A percentile compares a stretch with the other conserved stretches of the same genome.
Conservation (phyloP, 2,797 vertebrate genomes). For the Decapterus maruadsi region DNA sequence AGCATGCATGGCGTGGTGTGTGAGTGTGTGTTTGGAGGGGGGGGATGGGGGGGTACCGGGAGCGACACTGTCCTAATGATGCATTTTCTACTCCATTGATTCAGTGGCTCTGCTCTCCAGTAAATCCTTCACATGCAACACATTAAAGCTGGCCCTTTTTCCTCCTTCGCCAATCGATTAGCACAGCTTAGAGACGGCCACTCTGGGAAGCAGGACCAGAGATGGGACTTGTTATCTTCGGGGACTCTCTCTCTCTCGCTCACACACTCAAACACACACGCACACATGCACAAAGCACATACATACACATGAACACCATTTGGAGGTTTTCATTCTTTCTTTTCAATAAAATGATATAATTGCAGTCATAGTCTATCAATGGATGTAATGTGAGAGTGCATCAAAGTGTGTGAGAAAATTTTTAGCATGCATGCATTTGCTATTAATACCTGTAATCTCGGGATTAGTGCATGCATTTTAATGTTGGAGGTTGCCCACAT, state of each 20-base stretch:
- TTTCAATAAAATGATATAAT: not conserved
- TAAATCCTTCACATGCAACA: constrained; percentile 89
- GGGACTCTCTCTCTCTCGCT: constrained; percentile 45
- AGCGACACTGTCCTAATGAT: constrained; percentile 84
- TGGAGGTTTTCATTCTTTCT: constrained; percentile 34
- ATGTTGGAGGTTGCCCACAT: constrained; percentile 19
- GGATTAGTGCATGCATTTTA: constrained; percentile 39
- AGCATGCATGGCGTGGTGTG: not conserved
- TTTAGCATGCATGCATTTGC: constrained; percentile 18
- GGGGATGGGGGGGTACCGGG: constrained; percentile 15
- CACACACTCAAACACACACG: not conserved
- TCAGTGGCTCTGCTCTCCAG: constrained; percentile 83
- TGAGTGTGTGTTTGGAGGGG: constrained; percentile 11
- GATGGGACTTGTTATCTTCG: constrained; percentile 76
- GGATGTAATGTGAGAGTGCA: constrained; percentile 7
- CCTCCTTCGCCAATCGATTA: constrained; percentile 85
- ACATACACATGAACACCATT: constrained; percentile 5
- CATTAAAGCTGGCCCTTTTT: constrained; percentile 85
- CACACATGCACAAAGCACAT: constrained; percentile 33
- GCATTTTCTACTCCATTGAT: constrained; percentile 89
- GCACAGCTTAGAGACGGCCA: constrained; percentile 79
- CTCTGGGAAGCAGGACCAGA: constrained; percentile 70
- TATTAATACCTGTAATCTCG: constrained; percentile 50
- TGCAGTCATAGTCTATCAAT: not conserved
- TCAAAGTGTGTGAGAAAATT: constrained; percentile 24